Conservation (phyloP, 1,140 invertebrate genomes). For the Lamellibrachia luymesi region DNA sequence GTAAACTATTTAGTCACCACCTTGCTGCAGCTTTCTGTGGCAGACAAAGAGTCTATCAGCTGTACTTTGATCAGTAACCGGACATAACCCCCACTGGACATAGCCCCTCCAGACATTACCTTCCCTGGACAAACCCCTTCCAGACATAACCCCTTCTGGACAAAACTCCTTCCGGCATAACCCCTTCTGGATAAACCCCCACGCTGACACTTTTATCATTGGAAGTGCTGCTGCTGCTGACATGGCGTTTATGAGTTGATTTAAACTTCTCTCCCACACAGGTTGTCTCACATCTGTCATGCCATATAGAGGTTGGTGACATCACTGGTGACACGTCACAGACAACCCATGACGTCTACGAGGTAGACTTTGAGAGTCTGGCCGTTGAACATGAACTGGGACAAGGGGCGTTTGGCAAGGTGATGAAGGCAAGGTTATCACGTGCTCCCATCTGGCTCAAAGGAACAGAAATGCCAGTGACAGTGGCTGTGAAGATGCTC, state of each 20-base stretch:
- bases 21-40: background rate
- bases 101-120: too few relatives aligned
- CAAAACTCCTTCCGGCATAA: too few relatives aligned
- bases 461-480: background rate
- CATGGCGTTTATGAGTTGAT: too few relatives aligned
- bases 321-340: background rate
- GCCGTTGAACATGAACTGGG: constrained; percentile 63
- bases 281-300: background rate
- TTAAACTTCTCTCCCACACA: background rate
- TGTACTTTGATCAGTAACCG: too few relatives aligned
- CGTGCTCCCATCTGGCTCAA: background rate
- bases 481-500: constrained; percentile 18
- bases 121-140: too few relatives aligned
- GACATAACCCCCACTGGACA: too few relatives aligned
- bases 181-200: too few relatives aligned
- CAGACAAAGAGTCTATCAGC: too few relatives aligned
- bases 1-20: background rate
- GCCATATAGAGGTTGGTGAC: background rate
- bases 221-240: too few relatives aligned
- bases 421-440: constrained; percentile 71
- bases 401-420: constrained; percentile 87
- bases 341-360: constrained; percentile 28
- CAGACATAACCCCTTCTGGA: too few relatives aligned
- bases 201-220: too few relatives aligned
- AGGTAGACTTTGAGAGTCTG: constrained; percentile 35